A percentile compares a stretch with the other conserved stretches of the same genome.
These are phyloP conservation scores for Triplophysa rosa DNA, from an alignment of 2,113 vertebrate genomes.

Conservation along the genomic window DNA sequence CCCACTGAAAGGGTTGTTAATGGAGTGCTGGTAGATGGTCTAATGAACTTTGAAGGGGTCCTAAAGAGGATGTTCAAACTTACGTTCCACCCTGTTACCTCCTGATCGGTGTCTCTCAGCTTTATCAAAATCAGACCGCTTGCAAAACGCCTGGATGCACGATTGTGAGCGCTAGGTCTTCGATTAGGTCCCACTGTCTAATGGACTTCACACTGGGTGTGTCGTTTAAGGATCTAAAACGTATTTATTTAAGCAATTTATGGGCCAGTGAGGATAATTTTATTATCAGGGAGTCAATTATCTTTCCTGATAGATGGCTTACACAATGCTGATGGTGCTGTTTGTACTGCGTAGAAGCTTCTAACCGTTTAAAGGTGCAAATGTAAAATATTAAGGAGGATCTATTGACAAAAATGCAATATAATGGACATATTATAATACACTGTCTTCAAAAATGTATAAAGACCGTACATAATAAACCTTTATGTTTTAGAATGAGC, in stretches of 20 bases:
- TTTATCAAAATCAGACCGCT: constrained; percentile 47
- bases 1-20: constrained; percentile 34
- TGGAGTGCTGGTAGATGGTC: constrained; percentile 45
- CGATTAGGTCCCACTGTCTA: constrained; percentile 67
- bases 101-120: constrained; percentile 44
- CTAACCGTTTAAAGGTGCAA: neutral
- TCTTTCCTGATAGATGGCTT: constrained; percentile 42
- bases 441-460: too few relatives aligned
- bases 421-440: too few relatives aligned
- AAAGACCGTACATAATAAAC: too few relatives aligned
- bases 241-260: constrained; percentile 66
- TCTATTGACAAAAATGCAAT: too few relatives aligned
- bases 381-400: too few relatives aligned
- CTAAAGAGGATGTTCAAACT: constrained; percentile 56
- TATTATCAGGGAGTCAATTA: constrained; percentile 64
- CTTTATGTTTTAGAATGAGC: too few relatives aligned
- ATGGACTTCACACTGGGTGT: constrained; percentile 62
- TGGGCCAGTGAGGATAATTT: constrained; percentile 53
- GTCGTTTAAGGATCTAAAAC: constrained; percentile 63
- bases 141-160: constrained; percentile 44
- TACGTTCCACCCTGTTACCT: constrained; percentile 47
- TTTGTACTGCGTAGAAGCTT: neutral
- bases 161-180: constrained; percentile 38
- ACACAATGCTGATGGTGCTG: constrained; percentile 13
- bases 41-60: constrained; percentile 53